Percentiles rank a stretch among this genome's conserved stretches.
Evolutionary conservation across 2,113 vertebrate genomes (phyloP).

Genomic region (Spizaetus ornatus): DNA sequence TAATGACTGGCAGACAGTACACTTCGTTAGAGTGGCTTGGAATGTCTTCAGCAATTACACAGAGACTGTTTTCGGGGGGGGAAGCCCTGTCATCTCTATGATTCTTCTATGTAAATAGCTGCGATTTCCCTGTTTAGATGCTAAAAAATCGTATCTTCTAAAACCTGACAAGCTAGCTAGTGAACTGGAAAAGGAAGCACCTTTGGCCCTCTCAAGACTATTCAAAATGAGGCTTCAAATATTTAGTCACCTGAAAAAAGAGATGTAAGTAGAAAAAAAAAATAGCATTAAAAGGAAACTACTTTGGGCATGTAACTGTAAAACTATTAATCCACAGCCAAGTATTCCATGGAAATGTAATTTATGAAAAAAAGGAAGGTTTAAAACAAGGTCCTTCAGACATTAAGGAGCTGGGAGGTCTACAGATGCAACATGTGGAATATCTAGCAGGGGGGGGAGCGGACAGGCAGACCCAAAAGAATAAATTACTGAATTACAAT

Average conservation of each 20-base stretch:
- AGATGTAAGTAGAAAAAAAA: background rate
- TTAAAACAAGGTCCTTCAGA: background rate
- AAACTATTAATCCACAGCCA: background rate
- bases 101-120: background rate
- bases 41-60: conserved; percentile 52
- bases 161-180: background rate
- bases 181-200: background rate
- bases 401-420: background rate
- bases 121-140: background rate
- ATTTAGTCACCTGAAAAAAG: background rate
- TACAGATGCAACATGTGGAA: background rate
- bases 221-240: background rate
- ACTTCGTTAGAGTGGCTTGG: conserved; percentile 42
- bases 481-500: background rate
- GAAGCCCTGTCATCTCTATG: background rate
- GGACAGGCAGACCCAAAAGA: background rate
- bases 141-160: background rate
- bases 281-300: background rate
- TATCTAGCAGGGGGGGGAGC: background rate
- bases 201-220: background rate
- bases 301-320: background rate
- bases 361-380: background rate
- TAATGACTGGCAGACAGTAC: conserved; percentile 59
- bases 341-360: background rate
- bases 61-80: background rate